Percentiles rank a stretch among this genome's conserved stretches.
Evolutionary conservation across 2,888 invertebrate species (phyloP).

Genomic region (Orthosia incerta): DNA sequence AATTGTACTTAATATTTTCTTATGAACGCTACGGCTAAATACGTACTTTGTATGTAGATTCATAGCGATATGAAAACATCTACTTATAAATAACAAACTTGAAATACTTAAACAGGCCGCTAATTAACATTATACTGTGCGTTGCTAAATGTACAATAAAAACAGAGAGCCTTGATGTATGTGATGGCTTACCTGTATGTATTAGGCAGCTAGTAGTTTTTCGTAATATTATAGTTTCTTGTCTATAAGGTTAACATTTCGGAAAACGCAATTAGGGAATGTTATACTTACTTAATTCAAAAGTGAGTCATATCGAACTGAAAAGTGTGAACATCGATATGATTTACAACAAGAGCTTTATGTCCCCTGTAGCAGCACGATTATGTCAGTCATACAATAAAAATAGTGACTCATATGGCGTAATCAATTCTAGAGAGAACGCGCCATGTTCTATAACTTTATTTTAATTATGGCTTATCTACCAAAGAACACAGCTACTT

Average conservation of each 20-base stretch:
- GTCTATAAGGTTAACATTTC: slow-evolving; percentile 1
- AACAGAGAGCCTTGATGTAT: slow-evolving; percentile 44
- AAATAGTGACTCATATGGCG: slow-evolving; percentile 62
- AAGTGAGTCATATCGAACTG: slow-evolving; percentile 16
- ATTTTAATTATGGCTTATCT: slow-evolving; percentile 43
- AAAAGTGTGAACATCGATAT: slow-evolving; percentile 42
- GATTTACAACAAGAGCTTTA: slow-evolving; percentile 49
- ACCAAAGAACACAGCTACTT: slow-evolving; percentile 23
- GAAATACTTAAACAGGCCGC: slow-evolving; percentile 50
- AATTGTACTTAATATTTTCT: slow-evolving; percentile 59
- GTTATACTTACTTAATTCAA: not conserved
- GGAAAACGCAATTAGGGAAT: not conserved
- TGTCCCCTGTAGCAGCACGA: slow-evolving; percentile 42
- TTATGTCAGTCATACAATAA: slow-evolving; percentile 65
- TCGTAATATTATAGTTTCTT: slow-evolving; percentile 13
- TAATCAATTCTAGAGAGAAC: slow-evolving; percentile 54
- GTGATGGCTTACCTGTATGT: slow-evolving; percentile 29
- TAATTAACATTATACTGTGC: slow-evolving; percentile 56
- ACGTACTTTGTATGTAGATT: slow-evolving; percentile 63
- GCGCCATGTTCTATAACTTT: slow-evolving; percentile 39
- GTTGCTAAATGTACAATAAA: slow-evolving; percentile 52
- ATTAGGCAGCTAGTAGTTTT: slow-evolving; percentile 15
- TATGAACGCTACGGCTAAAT: slow-evolving; percentile 50
- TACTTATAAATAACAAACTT: slow-evolving; percentile 55
- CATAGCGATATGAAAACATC: slow-evolving; percentile 55